Evolutionary conservation across 2,888 invertebrate species (phyloP), one percentile per base, ranked within the genome.

Genomic region (Platypus cylindrus): DNA sequence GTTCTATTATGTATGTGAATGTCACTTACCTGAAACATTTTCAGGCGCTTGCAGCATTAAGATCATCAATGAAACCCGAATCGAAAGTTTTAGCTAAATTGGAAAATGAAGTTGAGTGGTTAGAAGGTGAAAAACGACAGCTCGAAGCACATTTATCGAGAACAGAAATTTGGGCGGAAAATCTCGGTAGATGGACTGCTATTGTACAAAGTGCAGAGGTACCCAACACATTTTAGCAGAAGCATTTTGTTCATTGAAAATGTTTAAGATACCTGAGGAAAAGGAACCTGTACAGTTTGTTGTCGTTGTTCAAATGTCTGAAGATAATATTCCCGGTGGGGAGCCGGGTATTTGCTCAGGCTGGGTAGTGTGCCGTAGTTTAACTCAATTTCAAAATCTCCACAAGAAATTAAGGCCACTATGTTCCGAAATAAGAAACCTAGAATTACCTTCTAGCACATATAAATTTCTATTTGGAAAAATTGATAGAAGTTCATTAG

Each of bases 101-200:
- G 33, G 84, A 85, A 30, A 78, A 77, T 49, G 89, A 90, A 62
- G 81, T 90, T 46, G 84, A 85, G 51, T 75, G 78, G 64, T 62
- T 91, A 32, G 78, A 80, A 43, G 77, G 78, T 3, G 87, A 89
- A 53, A 79, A 81, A 53, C 65, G 80, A 44, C 75, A 84, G 45
- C 61, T 89, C 24, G 87, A 90, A 56, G 81, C 83, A 0, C 89
- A 91, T 61, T 67, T 90, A 33, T 73, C 78, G 11, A 69, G 89
- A 24, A 90, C 90, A 0, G 86, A 89, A 62, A 75, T 80, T 30
- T 91, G 91, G 91, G 82, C 84, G 0, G 86, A 87, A 48, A 84
- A 90, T 58, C 65, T 90, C 45, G 89, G 90, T 14, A 72, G 73
- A 45, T 91, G 91, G 91, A 73, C 80, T 39, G 87, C 87, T 4